Evolutionary conservation across 2,888 invertebrate species (phyloP), one percentile per base, ranked within the genome.

Genomic region (Nymphalis polychloros): DNA sequence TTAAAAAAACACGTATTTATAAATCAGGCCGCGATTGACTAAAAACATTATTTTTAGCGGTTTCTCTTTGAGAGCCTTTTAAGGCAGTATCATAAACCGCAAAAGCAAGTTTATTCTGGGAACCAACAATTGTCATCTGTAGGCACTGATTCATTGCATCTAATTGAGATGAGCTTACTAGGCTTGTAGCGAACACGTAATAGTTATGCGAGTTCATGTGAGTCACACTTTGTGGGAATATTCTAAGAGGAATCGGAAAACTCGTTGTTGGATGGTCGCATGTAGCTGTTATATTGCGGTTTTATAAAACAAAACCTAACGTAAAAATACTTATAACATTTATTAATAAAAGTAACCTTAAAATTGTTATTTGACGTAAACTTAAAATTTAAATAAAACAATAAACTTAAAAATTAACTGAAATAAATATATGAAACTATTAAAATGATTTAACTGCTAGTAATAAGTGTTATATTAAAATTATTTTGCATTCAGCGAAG

Each of bases 111-210:
- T 78, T 73, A 71, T 86, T 86, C 86, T 79, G 63, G 70, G 84
- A 84, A 86, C 68, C 73, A 66, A 64, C 72, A 65, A 73, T 70
- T 67, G 69, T 74, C 68, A 67, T 68, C 62, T 50, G 68, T 79
- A 77, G 74, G 70, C 74, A 77, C 80, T 87, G 88, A 88, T 83
- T 86, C 86, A 87, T 80, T 74, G 75, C 75, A 73, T 76, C 76
- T 87, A 87, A 87, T 87, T 84, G 81, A 82, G 80, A 89, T 85
- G 82, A 80, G 85, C 86, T 85, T 86, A 82, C 85, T 79, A 80
- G 80, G 78, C 70, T 73, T 61, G 57, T 60, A 41, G 59, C 8
- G 63, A 69, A 77, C 73, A 73, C 73, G 76, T 66, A 75, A 74
- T 75, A 72, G 63, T 71, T 59, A 74, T 77, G 77, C 68, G 71